phyloP scores from a whole-genome alignment of 1,140 invertebrate genomes.

The Pseudomyrmex dendroicus region DNA sequence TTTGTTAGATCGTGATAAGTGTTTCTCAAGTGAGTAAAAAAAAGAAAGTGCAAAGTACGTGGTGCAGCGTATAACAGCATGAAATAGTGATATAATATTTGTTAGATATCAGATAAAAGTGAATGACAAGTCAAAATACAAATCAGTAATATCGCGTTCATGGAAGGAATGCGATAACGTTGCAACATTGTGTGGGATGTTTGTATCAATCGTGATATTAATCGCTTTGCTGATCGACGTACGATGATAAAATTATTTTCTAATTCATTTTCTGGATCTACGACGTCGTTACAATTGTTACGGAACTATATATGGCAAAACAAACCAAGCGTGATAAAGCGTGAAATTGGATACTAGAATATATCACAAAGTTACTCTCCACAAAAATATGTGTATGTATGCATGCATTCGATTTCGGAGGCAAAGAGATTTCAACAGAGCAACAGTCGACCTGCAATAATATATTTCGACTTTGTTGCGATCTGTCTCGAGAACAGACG shows the following conservation, averaged over 20 bases:
- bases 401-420: neutral
- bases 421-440: slow-evolving; percentile 1
- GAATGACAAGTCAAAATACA: slow-evolving; percentile 27
- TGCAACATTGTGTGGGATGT: slow-evolving; percentile 17
- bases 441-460: slow-evolving; percentile 69
- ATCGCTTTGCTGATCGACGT: neutral
- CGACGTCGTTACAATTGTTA: neutral
- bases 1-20: slow-evolving; percentile 13
- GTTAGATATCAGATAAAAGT: slow-evolving; percentile 18
- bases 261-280: neutral
- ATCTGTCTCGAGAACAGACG: slow-evolving; percentile 3
- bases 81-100: slow-evolving; percentile 18
- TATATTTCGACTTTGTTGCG: slow-evolving; percentile 65
- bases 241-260: neutral
- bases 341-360: slow-evolving; percentile 24
- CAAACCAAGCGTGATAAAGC: neutral
- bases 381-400: neutral
- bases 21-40: slow-evolving; percentile 27
- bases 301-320: neutral
- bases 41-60: slow-evolving; percentile 29
- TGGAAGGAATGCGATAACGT: slow-evolving; percentile 16
- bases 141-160: slow-evolving; percentile 23
- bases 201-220: slow-evolving; percentile 19
- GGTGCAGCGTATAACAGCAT: neutral
- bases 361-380: neutral